phyloP scores from a whole-genome alignment of 2,113 vertebrate genomes.

The Emydura subglobosa region DNA sequence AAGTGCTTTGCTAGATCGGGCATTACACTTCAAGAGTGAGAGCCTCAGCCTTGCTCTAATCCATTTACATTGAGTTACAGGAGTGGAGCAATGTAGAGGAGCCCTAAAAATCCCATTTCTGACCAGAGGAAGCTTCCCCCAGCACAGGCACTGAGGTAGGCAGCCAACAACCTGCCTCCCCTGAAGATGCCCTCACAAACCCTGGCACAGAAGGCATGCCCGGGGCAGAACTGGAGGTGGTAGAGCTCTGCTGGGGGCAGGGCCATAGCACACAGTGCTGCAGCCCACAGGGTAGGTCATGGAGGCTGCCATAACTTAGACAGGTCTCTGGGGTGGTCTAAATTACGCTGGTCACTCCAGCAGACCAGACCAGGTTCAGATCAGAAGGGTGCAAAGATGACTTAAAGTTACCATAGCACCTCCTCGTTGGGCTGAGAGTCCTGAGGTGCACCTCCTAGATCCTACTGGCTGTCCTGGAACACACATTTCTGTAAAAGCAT shows the following conservation, averaged over 20 bases:
- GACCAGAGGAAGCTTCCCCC: background rate
- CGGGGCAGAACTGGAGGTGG: no score
- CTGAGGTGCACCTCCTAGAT: background rate
- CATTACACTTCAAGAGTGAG: background rate
- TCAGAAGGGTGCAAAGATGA: background rate
- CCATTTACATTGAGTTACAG: background rate
- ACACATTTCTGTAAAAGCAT: background rate
- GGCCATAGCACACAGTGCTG: background rate
- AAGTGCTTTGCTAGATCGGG: background rate
- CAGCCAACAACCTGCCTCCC: background rate
- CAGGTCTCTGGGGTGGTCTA: background rate
- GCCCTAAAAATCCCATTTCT: background rate
- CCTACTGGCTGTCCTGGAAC: background rate
- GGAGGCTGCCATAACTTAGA: background rate
- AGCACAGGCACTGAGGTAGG: background rate
- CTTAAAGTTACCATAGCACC: background rate
- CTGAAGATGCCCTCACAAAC: background rate
- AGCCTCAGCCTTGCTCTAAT: background rate
- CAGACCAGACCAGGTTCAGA: background rate
- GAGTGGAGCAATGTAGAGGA: rapidly evolving
- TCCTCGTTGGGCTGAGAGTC: background rate
- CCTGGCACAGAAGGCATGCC: background rate
- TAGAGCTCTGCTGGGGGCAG: background rate
- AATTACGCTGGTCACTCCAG: background rate
- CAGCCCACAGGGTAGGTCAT: rapidly evolving